A percentile compares a stretch with the other conserved stretches of the same genome.
phyloP scores from a whole-genome alignment of 2,797 vertebrate species.

The Anisognathus igniventris region DNA sequence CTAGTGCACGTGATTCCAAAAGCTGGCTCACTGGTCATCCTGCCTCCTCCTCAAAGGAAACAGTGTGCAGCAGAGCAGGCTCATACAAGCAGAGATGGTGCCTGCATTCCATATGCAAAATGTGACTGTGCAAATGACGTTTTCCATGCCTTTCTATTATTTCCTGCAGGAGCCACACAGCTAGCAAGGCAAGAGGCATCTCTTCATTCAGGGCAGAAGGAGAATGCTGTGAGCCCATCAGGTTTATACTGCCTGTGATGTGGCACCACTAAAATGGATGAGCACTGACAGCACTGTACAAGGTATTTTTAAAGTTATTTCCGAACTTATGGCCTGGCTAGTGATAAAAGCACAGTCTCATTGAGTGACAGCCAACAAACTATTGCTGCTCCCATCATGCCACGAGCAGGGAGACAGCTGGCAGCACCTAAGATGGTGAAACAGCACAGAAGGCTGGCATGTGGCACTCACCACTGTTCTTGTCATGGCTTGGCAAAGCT shows the following conservation, averaged over 20 bases:
- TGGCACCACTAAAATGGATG: not conserved
- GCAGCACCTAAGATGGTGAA: not conserved
- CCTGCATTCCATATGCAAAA: not conserved
- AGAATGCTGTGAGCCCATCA: not conserved
- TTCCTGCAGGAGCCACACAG: not conserved
- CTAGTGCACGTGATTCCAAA: not conserved
- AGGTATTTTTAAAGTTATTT: not conserved
- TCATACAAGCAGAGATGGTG: accelerated
- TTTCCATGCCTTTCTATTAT: not conserved
- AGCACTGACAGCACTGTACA: not conserved
- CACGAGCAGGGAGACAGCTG: not conserved
- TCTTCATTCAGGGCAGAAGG: not conserved
- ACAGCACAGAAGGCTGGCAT: not conserved
- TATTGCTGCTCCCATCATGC: not conserved
- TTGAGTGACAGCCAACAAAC: not conserved
- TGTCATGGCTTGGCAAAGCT: not conserved
- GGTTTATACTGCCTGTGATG: not conserved
- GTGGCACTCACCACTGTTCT: not conserved
- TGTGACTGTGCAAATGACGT: not conserved
- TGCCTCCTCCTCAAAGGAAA: not conserved
- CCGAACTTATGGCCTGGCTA: not conserved
- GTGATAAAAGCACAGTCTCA: not conserved
- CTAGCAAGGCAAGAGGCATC: not conserved
- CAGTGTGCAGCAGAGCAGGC: accelerated
- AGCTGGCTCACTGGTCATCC: not conserved